Conservation (phyloP, 2,888 invertebrate species). For the Cremastobaeus sp. region DNA sequence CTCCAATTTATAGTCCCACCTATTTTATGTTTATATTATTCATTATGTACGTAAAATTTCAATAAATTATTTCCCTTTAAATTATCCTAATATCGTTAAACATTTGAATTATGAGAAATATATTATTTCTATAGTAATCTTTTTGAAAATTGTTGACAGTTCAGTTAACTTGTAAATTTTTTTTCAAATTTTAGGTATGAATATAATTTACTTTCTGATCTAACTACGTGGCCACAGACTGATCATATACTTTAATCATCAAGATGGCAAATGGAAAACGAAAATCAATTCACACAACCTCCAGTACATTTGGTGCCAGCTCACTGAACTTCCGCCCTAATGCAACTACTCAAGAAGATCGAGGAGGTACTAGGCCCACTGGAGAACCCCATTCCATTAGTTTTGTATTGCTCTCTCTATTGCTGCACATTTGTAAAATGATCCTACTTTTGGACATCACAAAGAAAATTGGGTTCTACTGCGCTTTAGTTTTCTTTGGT, state of each 20-base stretch:
- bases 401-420: constrained; percentile 88
- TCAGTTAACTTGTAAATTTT: background rate
- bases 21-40: too few relatives aligned
- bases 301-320: constrained; percentile 25
- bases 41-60: too few relatives aligned
- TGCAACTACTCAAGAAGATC: constrained; percentile 78
- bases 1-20: too few relatives aligned
- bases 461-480: constrained; percentile 91
- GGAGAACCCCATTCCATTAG: constrained; percentile 89
- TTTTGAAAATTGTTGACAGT: too few relatives aligned
- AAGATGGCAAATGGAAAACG: constrained; percentile 51
- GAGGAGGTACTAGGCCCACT: constrained; percentile 89
- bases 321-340: constrained; percentile 39
- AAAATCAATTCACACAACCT: constrained; percentile 37
- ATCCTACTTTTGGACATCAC: constrained; percentile 91
- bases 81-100: too few relatives aligned
- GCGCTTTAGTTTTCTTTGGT: constrained; percentile 88
- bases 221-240: background rate
- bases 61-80: too few relatives aligned
- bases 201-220: background rate
- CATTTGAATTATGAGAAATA: too few relatives aligned
- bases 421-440: constrained; percentile 92
- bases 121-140: too few relatives aligned
- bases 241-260: background rate
- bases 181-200: background rate